Percentiles rank a stretch among this genome's conserved stretches.
These are phyloP conservation scores for Sceliomorpha sp. DNA, from an alignment of 2,888 invertebrate species.

Conservation along the genomic window DNA sequence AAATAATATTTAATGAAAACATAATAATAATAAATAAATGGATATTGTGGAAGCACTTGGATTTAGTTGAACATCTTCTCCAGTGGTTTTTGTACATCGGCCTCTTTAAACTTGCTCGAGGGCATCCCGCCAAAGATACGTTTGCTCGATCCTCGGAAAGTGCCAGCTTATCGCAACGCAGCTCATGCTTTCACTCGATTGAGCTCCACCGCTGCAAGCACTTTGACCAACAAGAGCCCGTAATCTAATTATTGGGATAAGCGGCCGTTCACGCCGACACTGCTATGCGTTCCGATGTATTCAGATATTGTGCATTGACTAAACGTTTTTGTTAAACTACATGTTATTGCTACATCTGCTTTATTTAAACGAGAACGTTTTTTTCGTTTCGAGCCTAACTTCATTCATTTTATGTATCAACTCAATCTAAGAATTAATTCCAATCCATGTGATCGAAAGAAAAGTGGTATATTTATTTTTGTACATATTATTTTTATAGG, in stretches of 20 bases:
- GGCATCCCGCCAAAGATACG: conserved; percentile 37
- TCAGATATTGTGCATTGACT: conserved; percentile 7
- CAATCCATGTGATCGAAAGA: too few species aligned
- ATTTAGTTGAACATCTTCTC: conserved; percentile 21
- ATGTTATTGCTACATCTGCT: not conserved
- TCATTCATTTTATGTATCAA: too few species aligned
- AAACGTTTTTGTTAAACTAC: conserved; percentile 4
- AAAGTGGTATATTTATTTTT: too few species aligned
- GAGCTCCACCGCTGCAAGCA: conserved; percentile 24
- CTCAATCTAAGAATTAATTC: too few species aligned
- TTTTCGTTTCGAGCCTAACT: too few species aligned
- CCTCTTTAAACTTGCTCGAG: conserved; percentile 39
- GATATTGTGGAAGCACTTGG: conserved; percentile 5
- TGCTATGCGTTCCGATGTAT: too few species aligned
- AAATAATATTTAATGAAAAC: too few species aligned
- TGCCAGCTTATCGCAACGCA: conserved; percentile 37
- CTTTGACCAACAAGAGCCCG: conserved; percentile 25
- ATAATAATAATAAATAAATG: too few species aligned
- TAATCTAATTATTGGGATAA: conserved; percentile 31
- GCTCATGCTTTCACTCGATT: conserved; percentile 37
- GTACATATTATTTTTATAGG: too few species aligned
- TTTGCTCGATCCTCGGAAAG: conserved; percentile 39
- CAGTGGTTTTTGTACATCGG: conserved; percentile 41
- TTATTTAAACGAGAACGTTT: too few species aligned
- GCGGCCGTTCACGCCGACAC: conserved; percentile 11